Conservation (phyloP, 2,797 vertebrate species). For the Ispidina picta region DNA sequence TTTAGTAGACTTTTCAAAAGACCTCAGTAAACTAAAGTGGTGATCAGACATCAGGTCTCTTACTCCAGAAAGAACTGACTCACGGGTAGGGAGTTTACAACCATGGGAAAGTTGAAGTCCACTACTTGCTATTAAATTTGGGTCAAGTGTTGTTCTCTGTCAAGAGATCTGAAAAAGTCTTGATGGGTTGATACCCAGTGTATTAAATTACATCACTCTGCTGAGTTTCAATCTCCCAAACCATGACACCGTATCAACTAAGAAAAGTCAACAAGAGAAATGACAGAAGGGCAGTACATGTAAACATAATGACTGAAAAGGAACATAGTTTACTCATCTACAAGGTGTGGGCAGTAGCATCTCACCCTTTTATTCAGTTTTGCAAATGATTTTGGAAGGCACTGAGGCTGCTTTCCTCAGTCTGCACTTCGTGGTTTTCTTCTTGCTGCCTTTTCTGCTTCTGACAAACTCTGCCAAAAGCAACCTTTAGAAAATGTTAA, state of each 20-base stretch:
- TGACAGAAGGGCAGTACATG: background rate
- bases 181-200: background rate
- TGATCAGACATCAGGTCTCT: background rate
- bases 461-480: background rate
- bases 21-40: background rate
- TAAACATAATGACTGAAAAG: background rate
- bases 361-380: background rate
- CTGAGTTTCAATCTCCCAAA: background rate
- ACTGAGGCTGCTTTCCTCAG: background rate
- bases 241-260: background rate
- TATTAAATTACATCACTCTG: background rate
- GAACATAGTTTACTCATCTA: background rate
- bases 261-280: background rate
- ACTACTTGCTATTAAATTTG: background rate
- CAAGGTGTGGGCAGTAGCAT: background rate
- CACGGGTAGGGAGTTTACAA: background rate
- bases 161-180: background rate
- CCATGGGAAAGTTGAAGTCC: background rate
- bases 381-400: background rate
- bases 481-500: constrained; percentile 32
- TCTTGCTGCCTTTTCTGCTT: background rate
- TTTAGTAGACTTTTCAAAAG: background rate
- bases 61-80: background rate
- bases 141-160: background rate
- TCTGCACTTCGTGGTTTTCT: background rate